phyloP scores from a whole-genome alignment of 1,140 invertebrate species.

The Leptopilina boulardi region DNA sequence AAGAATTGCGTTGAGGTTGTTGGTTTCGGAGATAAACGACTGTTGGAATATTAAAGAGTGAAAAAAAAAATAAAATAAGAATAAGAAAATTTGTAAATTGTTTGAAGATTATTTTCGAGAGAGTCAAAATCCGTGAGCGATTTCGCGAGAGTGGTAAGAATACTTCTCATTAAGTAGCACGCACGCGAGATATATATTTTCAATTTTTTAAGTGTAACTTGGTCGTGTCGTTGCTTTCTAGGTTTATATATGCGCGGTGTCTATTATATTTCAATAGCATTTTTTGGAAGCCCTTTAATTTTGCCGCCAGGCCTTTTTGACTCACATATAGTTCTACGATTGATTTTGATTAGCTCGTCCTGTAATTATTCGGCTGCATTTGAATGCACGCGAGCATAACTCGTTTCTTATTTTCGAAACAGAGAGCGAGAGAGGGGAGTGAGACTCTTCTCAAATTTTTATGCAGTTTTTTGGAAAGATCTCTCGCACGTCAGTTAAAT shows the following conservation, averaged over 20 bases:
- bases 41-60: constrained; percentile 1
- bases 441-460: background rate
- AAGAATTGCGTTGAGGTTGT: no score
- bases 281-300: background rate
- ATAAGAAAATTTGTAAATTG: constrained; percentile 3
- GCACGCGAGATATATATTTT: constrained; percentile 21
- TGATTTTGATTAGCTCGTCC: constrained; percentile 29
- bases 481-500: constrained; percentile 7
- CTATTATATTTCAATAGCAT: background rate
- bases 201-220: constrained; percentile 24
- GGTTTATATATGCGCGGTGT: constrained; percentile 7
- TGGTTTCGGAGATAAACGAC: constrained; percentile 25
- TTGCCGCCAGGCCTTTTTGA: background rate
- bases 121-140: constrained; percentile 24
- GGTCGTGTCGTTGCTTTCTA: constrained; percentile 23
- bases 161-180: constrained; percentile 32
- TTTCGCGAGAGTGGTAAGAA: constrained; percentile 14
- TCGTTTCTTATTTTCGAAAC: background rate
- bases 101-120: constrained; percentile 7
- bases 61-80: background rate
- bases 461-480: constrained; percentile 1
- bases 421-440: no score
- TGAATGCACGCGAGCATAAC: constrained; percentile 11
- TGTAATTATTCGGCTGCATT: constrained; percentile 33
- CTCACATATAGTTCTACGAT: constrained; percentile 14